phyloP scores from a whole-genome alignment of 2,113 vertebrate genomes.

The Xiphophorus hellerii region DNA sequence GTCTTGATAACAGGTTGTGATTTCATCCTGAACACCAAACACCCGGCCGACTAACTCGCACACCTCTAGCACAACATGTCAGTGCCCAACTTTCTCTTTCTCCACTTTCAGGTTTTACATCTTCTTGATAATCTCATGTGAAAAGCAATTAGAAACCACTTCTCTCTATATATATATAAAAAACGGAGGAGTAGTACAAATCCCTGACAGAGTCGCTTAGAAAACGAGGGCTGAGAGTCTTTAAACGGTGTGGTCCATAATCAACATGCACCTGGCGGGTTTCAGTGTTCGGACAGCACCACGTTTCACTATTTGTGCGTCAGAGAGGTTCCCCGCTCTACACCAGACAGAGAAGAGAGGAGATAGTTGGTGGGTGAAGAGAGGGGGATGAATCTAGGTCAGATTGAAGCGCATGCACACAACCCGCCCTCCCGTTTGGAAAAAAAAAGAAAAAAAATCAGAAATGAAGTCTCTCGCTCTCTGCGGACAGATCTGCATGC shows the following conservation, averaged over 20 bases:
- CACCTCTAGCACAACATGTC: slow-evolving; percentile 72
- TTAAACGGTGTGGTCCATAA: slow-evolving; percentile 69
- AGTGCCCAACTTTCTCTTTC: slow-evolving; percentile 54
- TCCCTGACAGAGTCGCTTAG: slow-evolving; percentile 70
- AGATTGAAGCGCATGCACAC: slow-evolving; percentile 63
- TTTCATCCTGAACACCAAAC: slow-evolving; percentile 76
- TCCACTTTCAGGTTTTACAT: slow-evolving; percentile 48
- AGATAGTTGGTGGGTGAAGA: slow-evolving; percentile 7
- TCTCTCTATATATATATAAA: slow-evolving; percentile 37
- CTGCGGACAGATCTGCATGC: slow-evolving; percentile 48
- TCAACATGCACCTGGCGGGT: slow-evolving; percentile 68
- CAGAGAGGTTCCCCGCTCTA: slow-evolving; percentile 62
- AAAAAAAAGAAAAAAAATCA: not conserved
- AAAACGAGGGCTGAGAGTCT: slow-evolving; percentile 60
- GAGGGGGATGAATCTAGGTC: slow-evolving; percentile 66
- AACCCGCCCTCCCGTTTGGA: not conserved
- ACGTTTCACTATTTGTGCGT: slow-evolving; percentile 51
- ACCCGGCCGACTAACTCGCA: slow-evolving; percentile 65
- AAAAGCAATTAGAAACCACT: slow-evolving; percentile 63
- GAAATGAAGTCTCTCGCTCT: slow-evolving; percentile 35
- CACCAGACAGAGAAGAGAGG: slow-evolving; percentile 37
- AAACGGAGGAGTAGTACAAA: slow-evolving; percentile 65
- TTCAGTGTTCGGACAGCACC: slow-evolving; percentile 67
- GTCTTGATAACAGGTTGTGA: slow-evolving; percentile 69
- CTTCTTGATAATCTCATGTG: slow-evolving; percentile 58